phyloP scores from a whole-genome alignment of 1,140 invertebrate genomes.

The Drosophila sp. region DNA sequence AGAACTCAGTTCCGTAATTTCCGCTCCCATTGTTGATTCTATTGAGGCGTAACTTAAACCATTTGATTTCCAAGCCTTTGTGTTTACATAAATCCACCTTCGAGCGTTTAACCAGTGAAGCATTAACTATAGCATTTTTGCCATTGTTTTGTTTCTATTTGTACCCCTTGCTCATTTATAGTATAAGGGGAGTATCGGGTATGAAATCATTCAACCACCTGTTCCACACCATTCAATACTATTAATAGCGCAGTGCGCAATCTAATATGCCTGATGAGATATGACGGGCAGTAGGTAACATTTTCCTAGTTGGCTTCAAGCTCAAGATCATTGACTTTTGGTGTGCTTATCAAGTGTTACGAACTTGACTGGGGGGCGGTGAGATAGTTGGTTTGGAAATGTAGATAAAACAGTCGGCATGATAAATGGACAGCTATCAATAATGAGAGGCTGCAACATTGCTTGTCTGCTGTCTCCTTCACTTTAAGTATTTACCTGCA shows the following conservation, averaged over 20 bases:
- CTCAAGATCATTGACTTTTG: slow-evolving; percentile 63
- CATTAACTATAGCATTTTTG: slow-evolving; percentile 52
- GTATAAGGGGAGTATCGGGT: background rate
- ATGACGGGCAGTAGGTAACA: background rate
- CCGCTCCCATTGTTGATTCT: slow-evolving; percentile 1
- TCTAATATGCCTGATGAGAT: slow-evolving; percentile 10
- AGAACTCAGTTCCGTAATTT: slow-evolving; percentile 7
- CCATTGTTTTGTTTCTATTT: slow-evolving; percentile 45
- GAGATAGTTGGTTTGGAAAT: background rate
- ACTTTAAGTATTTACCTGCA: slow-evolving; percentile 68
- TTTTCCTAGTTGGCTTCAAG: background rate
- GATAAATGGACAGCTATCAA: slow-evolving; percentile 73
- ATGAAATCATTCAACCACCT: slow-evolving; percentile 68
- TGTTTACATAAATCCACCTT: background rate
- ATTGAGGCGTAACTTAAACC: slow-evolving; percentile 54
- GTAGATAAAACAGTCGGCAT: slow-evolving; percentile 70
- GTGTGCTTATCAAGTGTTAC: slow-evolving; percentile 55
- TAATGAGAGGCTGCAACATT: slow-evolving; percentile 54
- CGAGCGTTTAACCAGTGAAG: slow-evolving; percentile 34
- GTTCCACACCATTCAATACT: slow-evolving; percentile 22
- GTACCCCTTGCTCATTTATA: slow-evolving; percentile 44
- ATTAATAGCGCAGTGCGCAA: slow-evolving; percentile 47
- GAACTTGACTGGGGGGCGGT: background rate
- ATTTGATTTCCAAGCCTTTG: slow-evolving; percentile 14
- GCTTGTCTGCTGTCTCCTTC: background rate